Evolutionary conservation across 1,140 invertebrate species (phyloP).

Genomic region (Leucophenga varia): DNA sequence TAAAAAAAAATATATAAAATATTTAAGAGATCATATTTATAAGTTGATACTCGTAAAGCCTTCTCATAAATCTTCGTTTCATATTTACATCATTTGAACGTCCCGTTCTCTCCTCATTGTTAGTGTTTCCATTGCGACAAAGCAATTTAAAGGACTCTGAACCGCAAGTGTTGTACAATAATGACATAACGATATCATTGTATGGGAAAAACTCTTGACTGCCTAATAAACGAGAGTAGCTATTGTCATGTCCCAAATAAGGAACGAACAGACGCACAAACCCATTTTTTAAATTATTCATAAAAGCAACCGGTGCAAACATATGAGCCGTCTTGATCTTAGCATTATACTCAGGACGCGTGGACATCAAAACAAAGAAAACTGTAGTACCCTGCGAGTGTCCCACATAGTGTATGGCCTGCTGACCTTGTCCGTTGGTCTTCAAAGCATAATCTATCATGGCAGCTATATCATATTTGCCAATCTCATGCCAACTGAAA

Average conservation of each 20-base stretch:
- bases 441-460: slow-evolving; percentile 68
- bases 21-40: background rate
- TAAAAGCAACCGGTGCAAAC: slow-evolving; percentile 63
- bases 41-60: too few relatives aligned
- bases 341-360: slow-evolving; percentile 62
- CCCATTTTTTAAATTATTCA: slow-evolving; percentile 36
- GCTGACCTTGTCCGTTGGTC: slow-evolving; percentile 58
- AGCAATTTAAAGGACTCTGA: slow-evolving; percentile 42
- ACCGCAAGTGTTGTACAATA: slow-evolving; percentile 55
- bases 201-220: slow-evolving; percentile 40
- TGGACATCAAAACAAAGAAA: slow-evolving; percentile 59
- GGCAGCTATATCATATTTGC: slow-evolving; percentile 66
- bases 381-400: slow-evolving; percentile 64
- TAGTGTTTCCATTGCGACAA: slow-evolving; percentile 8
- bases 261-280: slow-evolving; percentile 40
- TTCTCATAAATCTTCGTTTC: too few relatives aligned
- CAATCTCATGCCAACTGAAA: slow-evolving; percentile 69
- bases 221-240: slow-evolving; percentile 54
- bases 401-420: slow-evolving; percentile 65
- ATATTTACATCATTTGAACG: too few relatives aligned
- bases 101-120: too few relatives aligned
- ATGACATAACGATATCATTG: slow-evolving; percentile 26
- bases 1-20: slow-evolving; percentile 5
- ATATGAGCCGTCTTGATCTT: slow-evolving; percentile 60
- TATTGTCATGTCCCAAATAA: slow-evolving; percentile 38